These are phyloP conservation scores for Patella ulyssiponensis DNA, from an alignment of 2,888 invertebrate species.

Conservation along the genomic window DNA sequence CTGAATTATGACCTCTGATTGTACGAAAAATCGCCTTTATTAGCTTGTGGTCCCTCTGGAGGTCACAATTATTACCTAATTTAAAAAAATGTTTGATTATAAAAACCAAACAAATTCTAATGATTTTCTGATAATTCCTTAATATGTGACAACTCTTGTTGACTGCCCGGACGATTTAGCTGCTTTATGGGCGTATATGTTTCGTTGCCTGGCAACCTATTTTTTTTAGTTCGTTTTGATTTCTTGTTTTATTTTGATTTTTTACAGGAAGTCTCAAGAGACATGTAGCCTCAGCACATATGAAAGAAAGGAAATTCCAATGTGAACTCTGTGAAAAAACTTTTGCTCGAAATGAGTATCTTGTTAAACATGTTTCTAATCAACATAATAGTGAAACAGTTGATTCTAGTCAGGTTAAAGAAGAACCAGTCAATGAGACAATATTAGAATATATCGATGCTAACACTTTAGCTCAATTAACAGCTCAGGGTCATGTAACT, in stretches of 20 bases:
- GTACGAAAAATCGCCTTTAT: too few relatives aligned
- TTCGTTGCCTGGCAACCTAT: too few relatives aligned
- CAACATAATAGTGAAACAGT: conserved; percentile 41
- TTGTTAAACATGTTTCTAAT: conserved; percentile 53
- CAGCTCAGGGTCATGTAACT: neutral
- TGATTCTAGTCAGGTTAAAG: neutral
- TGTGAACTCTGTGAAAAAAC: conserved; percentile 53
- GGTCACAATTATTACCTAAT: too few relatives aligned
- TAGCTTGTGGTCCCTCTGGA: too few relatives aligned
- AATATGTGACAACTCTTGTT: too few relatives aligned
- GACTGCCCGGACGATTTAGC: too few relatives aligned
- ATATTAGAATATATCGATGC: conserved; percentile 14
- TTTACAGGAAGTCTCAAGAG: conserved; percentile 56
- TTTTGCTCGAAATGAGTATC: conserved; percentile 58
- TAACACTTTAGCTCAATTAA: conserved; percentile 15
- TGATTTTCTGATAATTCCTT: too few relatives aligned
- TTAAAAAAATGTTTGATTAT: too few relatives aligned
- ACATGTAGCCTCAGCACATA: conserved; percentile 53
- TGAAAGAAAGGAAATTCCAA: conserved; percentile 53
- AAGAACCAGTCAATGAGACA: neutral
- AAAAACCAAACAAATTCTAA: too few relatives aligned
- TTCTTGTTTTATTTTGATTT: conserved; percentile 9
- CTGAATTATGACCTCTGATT: too few relatives aligned
- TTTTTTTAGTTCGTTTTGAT: too few relatives aligned
- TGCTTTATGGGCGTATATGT: too few relatives aligned